These are phyloP conservation scores for Marronus borbonicus DNA, from an alignment of 2,888 invertebrate genomes.

Conservation along the genomic window DNA sequence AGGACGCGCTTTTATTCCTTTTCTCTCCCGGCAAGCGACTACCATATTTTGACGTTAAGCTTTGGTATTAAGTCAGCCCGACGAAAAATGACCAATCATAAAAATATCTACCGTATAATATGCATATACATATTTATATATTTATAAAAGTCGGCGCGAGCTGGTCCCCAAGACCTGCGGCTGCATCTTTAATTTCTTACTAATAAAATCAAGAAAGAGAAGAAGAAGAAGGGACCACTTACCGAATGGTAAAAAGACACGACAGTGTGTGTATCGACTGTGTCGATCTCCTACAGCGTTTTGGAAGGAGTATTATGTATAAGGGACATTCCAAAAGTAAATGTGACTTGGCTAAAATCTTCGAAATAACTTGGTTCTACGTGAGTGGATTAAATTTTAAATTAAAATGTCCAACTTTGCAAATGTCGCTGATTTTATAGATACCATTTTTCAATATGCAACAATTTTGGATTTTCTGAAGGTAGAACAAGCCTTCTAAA, in stretches of 20 bases:
- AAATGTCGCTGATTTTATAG: too few species aligned
- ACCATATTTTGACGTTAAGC: constrained; percentile 45
- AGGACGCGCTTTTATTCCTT: constrained; percentile 5
- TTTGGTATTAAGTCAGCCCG: constrained; percentile 41
- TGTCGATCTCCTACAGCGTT: constrained; percentile 3
- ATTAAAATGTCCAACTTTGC: too few species aligned
- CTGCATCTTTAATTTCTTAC: constrained; percentile 43
- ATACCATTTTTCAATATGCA: too few species aligned
- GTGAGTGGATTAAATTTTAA: too few species aligned
- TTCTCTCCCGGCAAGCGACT: constrained; percentile 27
- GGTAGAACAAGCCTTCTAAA: too few species aligned
- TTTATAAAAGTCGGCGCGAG: constrained; percentile 38
- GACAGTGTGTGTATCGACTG: not conserved
- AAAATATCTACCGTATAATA: constrained; percentile 38
- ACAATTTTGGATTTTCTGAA: too few species aligned
- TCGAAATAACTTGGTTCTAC: too few species aligned
- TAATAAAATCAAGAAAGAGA: constrained; percentile 45
- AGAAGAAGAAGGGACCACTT: not conserved
- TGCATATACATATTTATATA: constrained; percentile 33
- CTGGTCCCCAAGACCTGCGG: not conserved
- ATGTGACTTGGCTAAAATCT: too few species aligned
- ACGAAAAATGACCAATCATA: constrained; percentile 45
- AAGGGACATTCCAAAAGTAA: constrained; percentile 14
- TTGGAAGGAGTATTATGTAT: not conserved
- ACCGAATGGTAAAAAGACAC: constrained; percentile 21